Evolutionary conservation across 2,797 vertebrate species (phyloP), one percentile per base, ranked within the genome.

Genomic region (Lepidocolaptes lacrymiger): DNA sequence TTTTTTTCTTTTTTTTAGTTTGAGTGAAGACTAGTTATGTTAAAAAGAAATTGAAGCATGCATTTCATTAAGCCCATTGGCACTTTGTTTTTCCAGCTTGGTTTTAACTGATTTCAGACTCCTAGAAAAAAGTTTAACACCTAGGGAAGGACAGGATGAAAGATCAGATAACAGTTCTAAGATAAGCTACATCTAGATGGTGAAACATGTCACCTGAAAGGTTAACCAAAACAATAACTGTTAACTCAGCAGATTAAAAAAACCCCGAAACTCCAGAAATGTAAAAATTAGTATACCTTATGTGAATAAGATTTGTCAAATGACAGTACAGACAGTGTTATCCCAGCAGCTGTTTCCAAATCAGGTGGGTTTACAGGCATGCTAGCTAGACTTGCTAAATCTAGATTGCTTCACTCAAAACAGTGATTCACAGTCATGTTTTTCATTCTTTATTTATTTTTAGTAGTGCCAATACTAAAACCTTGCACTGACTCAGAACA

Each of bases 351-450:
- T 30, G 1, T 63, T 91, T 63, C 9, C 61, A 91, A 79, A 82
- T 74, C 52, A 93, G 27, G 43, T 80, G 64, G 36, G 26, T 79
- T 93, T 95, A 76, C 55, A 86, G 26, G 43, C 63, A 58, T 36
- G 71, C 44, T 55, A 93, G 81, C 36, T 43, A 86, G 71, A 78
- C 74, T 80, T 73, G 16, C 63, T 89, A 94, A 71, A 95, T 82
- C 78, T 66, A 74, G 64, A 77, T 34, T 75, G 30, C 37, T 86
- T 91, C 84, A 66, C 86, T 76, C 77, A 71, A 86, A 94, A 93
- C 66, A 74, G 41, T 93, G 87, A 96, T 93, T 94, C 89, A 95
- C 32, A 93, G 72, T 79, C 87, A 93, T 83, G 46, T 69, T 80
- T 91, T 61, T 85, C 78, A 67, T 89, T 73, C 44, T 59, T 81